phyloP scores from a whole-genome alignment of 2,797 vertebrate species.

The Remorina albescens region DNA sequence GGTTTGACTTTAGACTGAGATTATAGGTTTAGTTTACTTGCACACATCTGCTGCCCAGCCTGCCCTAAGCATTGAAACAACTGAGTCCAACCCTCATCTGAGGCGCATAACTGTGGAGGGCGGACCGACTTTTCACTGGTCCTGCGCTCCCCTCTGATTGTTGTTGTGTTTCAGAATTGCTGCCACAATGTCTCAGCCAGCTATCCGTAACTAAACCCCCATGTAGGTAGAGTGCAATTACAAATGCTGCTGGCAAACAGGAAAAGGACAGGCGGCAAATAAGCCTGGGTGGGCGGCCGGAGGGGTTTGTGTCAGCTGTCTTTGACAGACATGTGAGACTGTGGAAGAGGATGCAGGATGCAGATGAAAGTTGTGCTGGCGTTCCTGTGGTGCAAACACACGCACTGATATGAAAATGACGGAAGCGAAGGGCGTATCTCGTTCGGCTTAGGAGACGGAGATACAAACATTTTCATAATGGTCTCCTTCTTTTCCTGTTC shows the following conservation, averaged over 20 bases:
- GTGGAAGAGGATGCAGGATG: background rate
- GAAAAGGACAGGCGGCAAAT: constrained; percentile 44
- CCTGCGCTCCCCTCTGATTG: constrained; percentile 3
- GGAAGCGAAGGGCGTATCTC: background rate
- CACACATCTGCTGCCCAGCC: background rate
- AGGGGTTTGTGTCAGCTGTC: constrained; percentile 28
- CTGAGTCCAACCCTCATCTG: background rate
- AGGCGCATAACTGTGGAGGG: background rate
- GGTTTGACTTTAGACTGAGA: background rate
- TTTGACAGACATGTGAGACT: constrained; percentile 19
- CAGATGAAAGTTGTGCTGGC: constrained; percentile 8
- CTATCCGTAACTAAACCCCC: constrained; percentile 59
- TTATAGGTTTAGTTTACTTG: constrained; percentile 6
- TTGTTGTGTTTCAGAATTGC: constrained; percentile 23
- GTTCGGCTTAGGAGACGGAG: background rate
- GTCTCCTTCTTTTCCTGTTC: background rate
- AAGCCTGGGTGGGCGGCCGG: constrained; percentile 22
- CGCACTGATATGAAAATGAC: constrained; percentile 7
- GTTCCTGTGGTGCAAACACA: constrained; percentile 19
- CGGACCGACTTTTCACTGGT: background rate
- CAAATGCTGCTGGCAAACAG: background rate
- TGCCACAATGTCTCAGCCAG: constrained; percentile 27
- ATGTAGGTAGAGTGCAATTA: constrained; percentile 57
- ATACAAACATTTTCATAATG: background rate
- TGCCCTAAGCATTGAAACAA: constrained; percentile 22